phyloP scores from a whole-genome alignment of 2,888 invertebrate species.

The Ecliptopera silaceata region DNA sequence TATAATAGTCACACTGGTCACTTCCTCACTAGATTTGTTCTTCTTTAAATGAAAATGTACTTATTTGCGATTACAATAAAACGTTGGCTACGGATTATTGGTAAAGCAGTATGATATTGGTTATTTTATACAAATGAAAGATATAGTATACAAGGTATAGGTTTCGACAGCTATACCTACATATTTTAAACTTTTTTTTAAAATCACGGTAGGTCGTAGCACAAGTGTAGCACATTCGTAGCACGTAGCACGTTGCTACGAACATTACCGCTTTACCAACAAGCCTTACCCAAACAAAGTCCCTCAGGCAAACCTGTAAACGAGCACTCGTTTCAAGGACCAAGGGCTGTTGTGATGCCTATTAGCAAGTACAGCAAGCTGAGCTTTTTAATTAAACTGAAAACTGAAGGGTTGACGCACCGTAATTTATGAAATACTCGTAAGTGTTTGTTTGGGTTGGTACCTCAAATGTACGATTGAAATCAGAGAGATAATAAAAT shows the following conservation, averaged over 20 bases:
- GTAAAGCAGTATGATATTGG: no score
- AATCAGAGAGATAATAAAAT: background rate
- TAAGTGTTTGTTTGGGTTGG: background rate
- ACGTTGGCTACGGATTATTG: no score
- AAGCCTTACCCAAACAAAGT: slow-evolving; percentile 49
- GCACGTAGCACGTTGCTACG: slow-evolving; percentile 6
- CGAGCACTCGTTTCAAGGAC: slow-evolving; percentile 52
- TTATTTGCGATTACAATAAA: no score
- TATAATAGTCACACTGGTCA: no score
- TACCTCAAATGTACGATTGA: background rate
- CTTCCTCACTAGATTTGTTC: no score
- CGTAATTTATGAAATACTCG: slow-evolving; percentile 5
- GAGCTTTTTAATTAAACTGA: slow-evolving; percentile 74
- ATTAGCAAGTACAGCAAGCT: slow-evolving; percentile 62
- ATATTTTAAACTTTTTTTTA: background rate
- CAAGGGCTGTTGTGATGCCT: slow-evolving; percentile 65
- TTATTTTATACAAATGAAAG: no score
- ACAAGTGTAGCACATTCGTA: slow-evolving; percentile 12
- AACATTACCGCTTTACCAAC: slow-evolving; percentile 11
- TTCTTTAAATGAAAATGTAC: no score
- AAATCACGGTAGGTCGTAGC: background rate
- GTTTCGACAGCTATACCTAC: no score
- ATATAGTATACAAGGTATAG: no score
- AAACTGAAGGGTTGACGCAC: slow-evolving; percentile 40
- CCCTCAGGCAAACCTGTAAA: slow-evolving; percentile 46